Evolutionary conservation across 1,140 invertebrate species (phyloP), one percentile per base, ranked within the genome.

Genomic region (Papilio polyxenes): DNA sequence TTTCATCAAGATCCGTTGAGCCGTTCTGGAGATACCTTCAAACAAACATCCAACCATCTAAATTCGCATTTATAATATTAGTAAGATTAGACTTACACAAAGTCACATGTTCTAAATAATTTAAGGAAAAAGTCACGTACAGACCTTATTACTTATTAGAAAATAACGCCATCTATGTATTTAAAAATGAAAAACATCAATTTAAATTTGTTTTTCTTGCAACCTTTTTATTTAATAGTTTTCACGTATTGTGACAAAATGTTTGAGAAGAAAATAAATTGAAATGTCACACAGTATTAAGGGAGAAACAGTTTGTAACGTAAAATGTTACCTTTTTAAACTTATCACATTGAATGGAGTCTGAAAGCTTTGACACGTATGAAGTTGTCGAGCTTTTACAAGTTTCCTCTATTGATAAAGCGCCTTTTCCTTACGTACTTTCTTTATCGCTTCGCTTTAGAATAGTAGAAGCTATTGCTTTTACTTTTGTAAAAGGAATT

Each of bases 331-430:
- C 75, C 3, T 53, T 72, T 75, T 75, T 77, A 77, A 77, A 77
- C 75, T 51, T 31, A 31, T 77, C 31, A 77, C 75, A 77, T 77
- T 77, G 49, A 77, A 77, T 56, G 75, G 40, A 49, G 48, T 3
- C 23, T 77, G 75, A 77, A 77, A 53, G 48, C 75, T 77, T 49
- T 31, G 75, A 77, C 75, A 77, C 75, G 75, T 77, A 77, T 77
- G 75, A 77, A 77, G 7, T 77, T 37, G 31, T 69, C 62, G 31
- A 72, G 65, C 65, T 72, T 72, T 72, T 72, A 72, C 65, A 72
- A 72, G 65, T 72, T 72, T 72, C 65, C 31, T 37, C 65, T 72
- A 72, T 72, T 72, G 65, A 72, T 72, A 72, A 72, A 72, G 31
- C 37, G 13, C 65, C 65, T 72, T 72, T 72, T 72, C 31, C 65